These are phyloP conservation scores for Philopedon plagiatum DNA, from an alignment of 2,888 invertebrate genomes.

Conservation along the genomic window DNA sequence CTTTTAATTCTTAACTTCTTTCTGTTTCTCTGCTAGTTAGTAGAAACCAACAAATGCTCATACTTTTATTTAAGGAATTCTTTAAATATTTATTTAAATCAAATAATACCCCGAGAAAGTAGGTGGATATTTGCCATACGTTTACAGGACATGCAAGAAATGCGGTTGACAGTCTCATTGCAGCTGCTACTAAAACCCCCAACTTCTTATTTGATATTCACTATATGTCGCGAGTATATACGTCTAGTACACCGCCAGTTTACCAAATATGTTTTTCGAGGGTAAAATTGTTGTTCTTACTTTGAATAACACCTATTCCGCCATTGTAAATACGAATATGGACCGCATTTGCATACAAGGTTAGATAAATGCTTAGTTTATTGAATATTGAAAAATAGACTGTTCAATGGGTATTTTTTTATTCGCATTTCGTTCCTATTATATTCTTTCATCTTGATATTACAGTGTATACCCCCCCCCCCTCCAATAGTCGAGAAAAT, in stretches of 20 bases:
- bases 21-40: too few species aligned
- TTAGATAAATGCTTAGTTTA: background rate
- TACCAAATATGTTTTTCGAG: slow-evolving; percentile 63
- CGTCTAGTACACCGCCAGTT: slow-evolving; percentile 61
- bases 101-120: slow-evolving; percentile 37
- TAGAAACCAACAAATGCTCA: too few species aligned
- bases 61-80: too few species aligned
- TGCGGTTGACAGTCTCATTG: slow-evolving; percentile 66
- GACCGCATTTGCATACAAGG: background rate
- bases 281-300: slow-evolving; percentile 60
- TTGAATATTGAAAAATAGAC: too few species aligned
- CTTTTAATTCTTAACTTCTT: too few species aligned
- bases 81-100: slow-evolving; percentile 34
- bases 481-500: too few species aligned
- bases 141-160: slow-evolving; percentile 62
- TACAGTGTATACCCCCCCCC: too few species aligned
- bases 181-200: slow-evolving; percentile 66
- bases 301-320: slow-evolving; percentile 30
- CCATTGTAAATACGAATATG: slow-evolving; percentile 4
- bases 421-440: too few species aligned
- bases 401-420: too few species aligned
- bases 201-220: slow-evolving; percentile 68
- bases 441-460: too few species aligned
- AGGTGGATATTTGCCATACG: slow-evolving; percentile 32
- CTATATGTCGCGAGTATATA: slow-evolving; percentile 57